phyloP scores from a whole-genome alignment of 2,888 invertebrate genomes.

The Eupithecia subfuscata region DNA sequence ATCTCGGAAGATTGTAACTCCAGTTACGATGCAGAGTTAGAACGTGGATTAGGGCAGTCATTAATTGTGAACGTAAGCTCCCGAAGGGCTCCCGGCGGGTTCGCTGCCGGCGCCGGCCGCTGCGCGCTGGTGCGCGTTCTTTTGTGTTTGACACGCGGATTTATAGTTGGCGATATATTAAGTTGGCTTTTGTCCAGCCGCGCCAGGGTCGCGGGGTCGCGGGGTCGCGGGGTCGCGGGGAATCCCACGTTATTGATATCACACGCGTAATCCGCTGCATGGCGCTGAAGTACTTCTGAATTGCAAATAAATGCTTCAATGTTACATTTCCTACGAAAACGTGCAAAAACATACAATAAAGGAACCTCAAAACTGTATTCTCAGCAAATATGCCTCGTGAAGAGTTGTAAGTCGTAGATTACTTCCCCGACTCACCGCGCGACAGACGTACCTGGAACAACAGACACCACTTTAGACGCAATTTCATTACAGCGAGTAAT shows the following conservation, averaged over 20 bases:
- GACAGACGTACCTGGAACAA: conserved; percentile 30
- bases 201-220: no score
- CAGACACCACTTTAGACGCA: conserved; percentile 25
- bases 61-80: conserved; percentile 52
- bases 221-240: background rate
- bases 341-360: background rate
- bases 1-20: conserved; percentile 50
- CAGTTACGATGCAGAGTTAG: conserved; percentile 43
- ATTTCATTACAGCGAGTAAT: conserved; percentile 16
- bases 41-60: conserved; percentile 51
- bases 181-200: conserved; percentile 46
- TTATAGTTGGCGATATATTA: conserved; percentile 48
- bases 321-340: background rate
- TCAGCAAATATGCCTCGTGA: background rate
- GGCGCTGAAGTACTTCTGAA: background rate
- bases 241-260: conserved; percentile 28
- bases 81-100: conserved; percentile 47
- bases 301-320: background rate
- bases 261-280: conserved; percentile 14
- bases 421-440: conserved; percentile 16
- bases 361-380: background rate
- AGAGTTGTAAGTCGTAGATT: conserved; percentile 12
- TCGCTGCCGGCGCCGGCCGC: conserved; percentile 14
- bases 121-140: conserved; percentile 32
- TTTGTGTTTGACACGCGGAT: conserved; percentile 45